Conservation (phyloP, 2,888 invertebrate species). For the Agelastica alni region DNA sequence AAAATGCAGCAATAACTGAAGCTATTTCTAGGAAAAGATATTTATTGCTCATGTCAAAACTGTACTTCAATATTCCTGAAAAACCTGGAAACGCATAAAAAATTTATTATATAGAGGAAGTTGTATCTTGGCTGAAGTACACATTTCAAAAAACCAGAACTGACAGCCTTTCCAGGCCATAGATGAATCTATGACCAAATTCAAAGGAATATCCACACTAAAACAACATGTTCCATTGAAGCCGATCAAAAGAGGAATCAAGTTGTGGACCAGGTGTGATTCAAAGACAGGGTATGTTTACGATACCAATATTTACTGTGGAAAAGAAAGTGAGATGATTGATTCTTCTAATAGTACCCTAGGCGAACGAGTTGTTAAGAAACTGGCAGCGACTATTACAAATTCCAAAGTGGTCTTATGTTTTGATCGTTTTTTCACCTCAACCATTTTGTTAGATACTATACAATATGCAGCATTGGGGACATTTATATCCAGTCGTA, state of each 20-base stretch:
- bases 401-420: constrained; percentile 19
- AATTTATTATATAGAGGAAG: constrained; percentile 14
- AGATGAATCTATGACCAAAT: constrained; percentile 9
- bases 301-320: neutral
- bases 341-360: too few relatives aligned
- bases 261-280: neutral
- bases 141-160: constrained; percentile 1
- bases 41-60: constrained; percentile 7
- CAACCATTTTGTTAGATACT: too few relatives aligned
- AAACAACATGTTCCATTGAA: neutral
- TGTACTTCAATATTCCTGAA: constrained; percentile 8
- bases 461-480: too few relatives aligned
- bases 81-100: constrained; percentile 1
- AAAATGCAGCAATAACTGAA: constrained; percentile 9
- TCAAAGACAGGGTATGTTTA: neutral
- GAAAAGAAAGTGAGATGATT: too few relatives aligned
- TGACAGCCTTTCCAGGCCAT: neutral
- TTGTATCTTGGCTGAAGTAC: constrained; percentile 12
- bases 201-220: constrained; percentile 5
- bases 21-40: constrained; percentile 16
- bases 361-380: too few relatives aligned
- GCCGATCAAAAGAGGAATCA: neutral
- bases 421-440: too few relatives aligned
- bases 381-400: too few relatives aligned
- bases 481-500: neutral